These are phyloP conservation scores for Linnaemya tessellans DNA, from an alignment of 2,888 invertebrate species.

Conservation along the genomic window DNA sequence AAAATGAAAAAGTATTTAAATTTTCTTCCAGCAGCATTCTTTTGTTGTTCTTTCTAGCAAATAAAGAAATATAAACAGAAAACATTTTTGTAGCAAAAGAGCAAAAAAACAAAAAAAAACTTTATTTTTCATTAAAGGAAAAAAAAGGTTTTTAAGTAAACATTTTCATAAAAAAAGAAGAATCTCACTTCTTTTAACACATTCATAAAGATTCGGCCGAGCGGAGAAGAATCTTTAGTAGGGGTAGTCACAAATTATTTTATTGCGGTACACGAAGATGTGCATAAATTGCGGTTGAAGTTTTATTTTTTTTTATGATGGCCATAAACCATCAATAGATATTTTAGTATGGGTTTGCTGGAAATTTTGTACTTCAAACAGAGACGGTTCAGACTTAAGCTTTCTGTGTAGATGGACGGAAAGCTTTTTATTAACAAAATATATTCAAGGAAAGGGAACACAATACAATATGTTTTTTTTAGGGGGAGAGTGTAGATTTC, in stretches of 20 bases:
- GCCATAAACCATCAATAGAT: background rate
- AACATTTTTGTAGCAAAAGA: constrained; percentile 9
- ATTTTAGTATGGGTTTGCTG: background rate
- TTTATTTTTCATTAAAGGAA: constrained; percentile 20
- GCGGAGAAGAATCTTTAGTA: background rate
- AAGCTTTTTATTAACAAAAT: too few species aligned
- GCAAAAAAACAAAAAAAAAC: background rate
- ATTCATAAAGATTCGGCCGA: constrained; percentile 46
- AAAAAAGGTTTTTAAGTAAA: constrained; percentile 42
- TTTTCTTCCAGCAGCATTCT: background rate
- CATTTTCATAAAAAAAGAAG: background rate
- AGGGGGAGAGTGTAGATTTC: too few species aligned
- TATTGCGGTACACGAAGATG: background rate
- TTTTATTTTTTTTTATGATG: background rate
- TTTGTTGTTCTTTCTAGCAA: background rate
- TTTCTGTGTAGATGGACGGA: too few species aligned
- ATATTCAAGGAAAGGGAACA: too few species aligned
- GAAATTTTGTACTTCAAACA: too few species aligned
- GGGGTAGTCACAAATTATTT: constrained; percentile 20
- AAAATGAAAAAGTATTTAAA: constrained; percentile 25
- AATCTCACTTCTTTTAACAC: constrained; percentile 49
- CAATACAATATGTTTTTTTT: too few species aligned
- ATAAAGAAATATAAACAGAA: constrained; percentile 45
- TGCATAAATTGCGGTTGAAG: background rate
- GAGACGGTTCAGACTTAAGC: too few species aligned